Base-by-base conservation (phyloP, 2,113 vertebrate species). In the Anoplopoma fimbria region DNA sequence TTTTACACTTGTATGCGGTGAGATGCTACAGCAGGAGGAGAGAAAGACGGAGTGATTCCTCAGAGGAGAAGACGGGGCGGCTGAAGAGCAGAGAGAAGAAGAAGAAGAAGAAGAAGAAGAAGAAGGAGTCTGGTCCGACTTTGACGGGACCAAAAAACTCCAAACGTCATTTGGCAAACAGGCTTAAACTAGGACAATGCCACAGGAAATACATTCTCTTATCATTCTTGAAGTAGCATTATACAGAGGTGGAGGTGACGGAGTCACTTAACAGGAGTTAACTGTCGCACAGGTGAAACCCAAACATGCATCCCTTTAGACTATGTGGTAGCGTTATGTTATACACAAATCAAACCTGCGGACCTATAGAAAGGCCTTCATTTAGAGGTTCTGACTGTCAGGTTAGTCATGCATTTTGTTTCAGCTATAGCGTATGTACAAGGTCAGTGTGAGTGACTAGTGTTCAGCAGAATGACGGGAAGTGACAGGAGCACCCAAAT, bases 341-440 rank as follows among this genome's bases (percentile, higher is more conserved):
- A n/a, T n/a, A 83, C 90, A 93, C 82, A 73, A 81, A 90, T 85
- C 87, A 86, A 94, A 90, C 88, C 91, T 89, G 90, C 79, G 34
- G 80, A 86, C 85, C 87, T 82, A 90, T 86, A 90, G 84, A 90
- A n/a, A 92, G 92, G 87, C 92, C 88, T 92, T 92, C 82, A 45
- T 82, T 90, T 70, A 82, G 86, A 92, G 90, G 89, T 89, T 85
- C 53, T 64, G 83, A 92, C 90, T 81, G 87, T 90, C 87, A 42
- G 79, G 74, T 87, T 85, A 86, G 87, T 92, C 94, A 95, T 95
- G 94, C 94, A 80, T 92, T 90, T 89, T 90, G 83, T 90, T 90
- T 91, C 82, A 82, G 86, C 86, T 90, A 85, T 91, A 93, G 88
- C 82, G 10, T 94, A 95, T 95, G 89, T 95, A 95, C 95, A 96